Base-by-base conservation (phyloP, 2,797 vertebrate species). In the Centroberyx gerrardi region DNA sequence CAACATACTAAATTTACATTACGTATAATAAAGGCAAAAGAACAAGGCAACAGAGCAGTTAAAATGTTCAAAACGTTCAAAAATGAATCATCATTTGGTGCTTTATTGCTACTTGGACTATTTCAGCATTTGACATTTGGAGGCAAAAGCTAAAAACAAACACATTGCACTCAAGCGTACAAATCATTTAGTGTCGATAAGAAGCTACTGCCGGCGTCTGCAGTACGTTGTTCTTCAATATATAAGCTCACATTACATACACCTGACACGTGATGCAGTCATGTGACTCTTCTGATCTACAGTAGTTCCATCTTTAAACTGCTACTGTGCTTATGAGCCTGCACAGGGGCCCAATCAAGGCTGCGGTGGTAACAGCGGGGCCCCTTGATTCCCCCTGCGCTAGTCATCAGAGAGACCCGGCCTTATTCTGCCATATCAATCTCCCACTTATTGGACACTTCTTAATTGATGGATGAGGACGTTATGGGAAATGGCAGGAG, bases 381-480 rank as follows among this genome's bases (percentile, higher is more conserved):
- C 46, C 18, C 65, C 75, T 74, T 79, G 27, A 82, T 84, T 73
- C 78, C 60, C 77, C 65, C 65, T 33, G 72, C 75, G 84, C 83
- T 71, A 84, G 80, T 89, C 87, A 88, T 88, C 84, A 84, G 33
- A 80, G 89, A 88, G 62, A 74, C 69, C 85, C 91, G 87, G 73
- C 84, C 88, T 93, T 92, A 94, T 96, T 96, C 94, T 94, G 89
- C 84, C 81, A 78, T 87, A 91, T 95, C 92, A 80, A 83, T 94
- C 92, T 91, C 89, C 88, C 64, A 85, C 80, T 94, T 95, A 93
- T 94, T 93, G 94, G 90, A 95, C 95, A 91, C 73, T 87, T 90
- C 92, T 95, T 97, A 96, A 98, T 93, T 97, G 97, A 97, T 63
- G 88, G 96, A 97, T 97, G 95, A 97, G 93, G 93, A 94, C 90